Base-by-base conservation (phyloP, 2,797 vertebrate species). In the Vespertilio murinus region DNA sequence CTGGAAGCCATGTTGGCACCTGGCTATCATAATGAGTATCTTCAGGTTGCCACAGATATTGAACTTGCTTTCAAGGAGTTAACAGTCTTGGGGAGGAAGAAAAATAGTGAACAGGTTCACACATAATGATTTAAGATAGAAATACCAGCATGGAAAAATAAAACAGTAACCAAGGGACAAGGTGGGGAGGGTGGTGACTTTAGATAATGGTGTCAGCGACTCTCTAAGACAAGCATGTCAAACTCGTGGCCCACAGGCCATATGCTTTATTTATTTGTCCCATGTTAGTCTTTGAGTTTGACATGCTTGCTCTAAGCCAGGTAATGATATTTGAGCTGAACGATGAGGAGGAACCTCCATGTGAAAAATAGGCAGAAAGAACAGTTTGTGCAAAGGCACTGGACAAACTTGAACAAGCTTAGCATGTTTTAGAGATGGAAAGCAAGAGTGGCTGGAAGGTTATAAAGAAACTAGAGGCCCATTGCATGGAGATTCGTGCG, bases 351-450 rank as follows among this genome's bases (percentile, higher is more conserved):
- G 69, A 67, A 33, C 12, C 13, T 82, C 75, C 28, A 22, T 0
- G 5, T 8, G 33, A 25, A 42, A 81, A 52, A n/a, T 13, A 70
- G 67, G 16, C 38, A 69, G 42, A 33, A 47, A n/a, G 33, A 88
- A 70, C 5, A 8, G 47, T 52, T 42, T 47, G 25, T 42, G 54
- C 94, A 94, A 90, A 93, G 40, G 77, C 47, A 33, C 25, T 79
- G 30, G 59, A 14, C 18, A 42, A 81, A 91, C 30, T 25, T 28
- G 61, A 56, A 85, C 38, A 56, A 61, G 28, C 16, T 56, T 20
- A 61, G 47, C 54, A 3, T 40, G 33, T 38, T 79, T 95, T 81
- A 79, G 77, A 87, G 88, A 90, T 80, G 92, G 64, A 45, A 90
- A 70, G 28, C 42, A 42, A 61, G 25, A 1, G 18, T 20, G 9